Base-by-base conservation (phyloP, 2,113 vertebrate genomes). In the Trogon melanurus region DNA sequence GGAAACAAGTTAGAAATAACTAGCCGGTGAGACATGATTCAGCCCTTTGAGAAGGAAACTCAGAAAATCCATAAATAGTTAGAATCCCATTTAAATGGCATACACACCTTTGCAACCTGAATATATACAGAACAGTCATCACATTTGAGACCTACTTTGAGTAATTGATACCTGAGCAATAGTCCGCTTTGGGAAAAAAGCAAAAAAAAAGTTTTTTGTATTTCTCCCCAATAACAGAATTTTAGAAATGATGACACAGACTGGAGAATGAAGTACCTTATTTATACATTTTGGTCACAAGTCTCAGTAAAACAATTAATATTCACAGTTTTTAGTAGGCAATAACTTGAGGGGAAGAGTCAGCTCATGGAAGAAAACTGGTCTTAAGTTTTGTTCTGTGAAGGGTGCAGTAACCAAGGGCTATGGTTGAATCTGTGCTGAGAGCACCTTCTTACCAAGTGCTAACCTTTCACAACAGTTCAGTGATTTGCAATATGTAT, bases 11-110 rank as follows among this genome's bases (percentile, higher is more conserved):
- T 64, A 80, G 79, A 92, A 81, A 79, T 73, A 89, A 61, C 26
- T 41, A 64, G 2, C 30, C 75, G 15, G 6, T 16, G 32, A 91
- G 45, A 79, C 53, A 34, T 13, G 30, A 66, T 75, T 88, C 51
- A 92, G 53, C 15, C 22, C 6, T 57, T n/a, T 76, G 51, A 76
- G 27, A 85, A 94, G 36, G 72, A 88, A 90, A 65, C 3, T 90
- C 36, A 26, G 16, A 51, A 84, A 73, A 69, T 78, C 48, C 21
- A 30, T 22, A 53, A 57, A 61, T 6, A 29, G 11, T 70, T 71
- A 79, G n/a, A 11, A 16, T 47, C 11, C n/a, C 25, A 57, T 66
- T 85, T 74, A 82, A 61, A 94, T 38, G 61, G 6, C 47, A 50
- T 14, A 22, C 8, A 57, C 0, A 22, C 6, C 23, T 87, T 89